Evolutionary conservation across 2,888 invertebrate genomes (phyloP).

Genomic region (Graphium colonna): DNA sequence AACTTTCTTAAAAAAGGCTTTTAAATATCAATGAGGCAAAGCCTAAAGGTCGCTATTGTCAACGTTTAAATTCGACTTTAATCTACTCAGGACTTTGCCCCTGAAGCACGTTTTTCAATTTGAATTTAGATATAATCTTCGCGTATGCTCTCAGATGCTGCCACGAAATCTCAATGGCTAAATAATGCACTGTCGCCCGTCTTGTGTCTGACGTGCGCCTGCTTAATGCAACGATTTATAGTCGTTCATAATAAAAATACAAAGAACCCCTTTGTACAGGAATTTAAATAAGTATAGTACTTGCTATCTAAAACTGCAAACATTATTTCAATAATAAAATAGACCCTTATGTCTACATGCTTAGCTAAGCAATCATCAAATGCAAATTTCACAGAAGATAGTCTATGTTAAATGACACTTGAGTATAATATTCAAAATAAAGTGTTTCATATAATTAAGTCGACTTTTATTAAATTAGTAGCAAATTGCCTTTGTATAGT

Average conservation of each 20-base stretch:
- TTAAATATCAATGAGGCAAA: slow-evolving; percentile 51
- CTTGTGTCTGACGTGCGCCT: slow-evolving; percentile 27
- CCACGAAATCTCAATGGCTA: slow-evolving; percentile 61
- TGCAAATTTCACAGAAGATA: too few relatives aligned
- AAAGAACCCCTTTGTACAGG: background rate
- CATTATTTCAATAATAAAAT: too few relatives aligned
- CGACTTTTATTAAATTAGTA: too few relatives aligned
- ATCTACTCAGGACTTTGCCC: slow-evolving; percentile 69
- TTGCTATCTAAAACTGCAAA: background rate
- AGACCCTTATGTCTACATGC: too few relatives aligned
- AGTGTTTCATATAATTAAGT: too few relatives aligned
- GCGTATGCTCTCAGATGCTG: slow-evolving; percentile 43
- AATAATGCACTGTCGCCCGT: slow-evolving; percentile 63
- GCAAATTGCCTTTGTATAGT: too few relatives aligned
- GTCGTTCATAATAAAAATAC: background rate
- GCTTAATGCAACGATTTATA: slow-evolving; percentile 10
- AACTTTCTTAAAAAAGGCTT: slow-evolving; percentile 40
- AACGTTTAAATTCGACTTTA: slow-evolving; percentile 56
- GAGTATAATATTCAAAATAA: too few relatives aligned
- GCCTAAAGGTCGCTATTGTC: slow-evolving; percentile 44
- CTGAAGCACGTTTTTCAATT: slow-evolving; percentile 66
- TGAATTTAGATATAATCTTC: slow-evolving; percentile 69
- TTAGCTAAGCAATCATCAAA: too few relatives aligned
- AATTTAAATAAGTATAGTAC: background rate
- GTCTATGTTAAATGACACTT: too few relatives aligned